A percentile compares a stretch with the other conserved stretches of the same genome.
Conservation (phyloP, 64 coral and sea anemone species). For the Stylophora pistillata region DNA sequence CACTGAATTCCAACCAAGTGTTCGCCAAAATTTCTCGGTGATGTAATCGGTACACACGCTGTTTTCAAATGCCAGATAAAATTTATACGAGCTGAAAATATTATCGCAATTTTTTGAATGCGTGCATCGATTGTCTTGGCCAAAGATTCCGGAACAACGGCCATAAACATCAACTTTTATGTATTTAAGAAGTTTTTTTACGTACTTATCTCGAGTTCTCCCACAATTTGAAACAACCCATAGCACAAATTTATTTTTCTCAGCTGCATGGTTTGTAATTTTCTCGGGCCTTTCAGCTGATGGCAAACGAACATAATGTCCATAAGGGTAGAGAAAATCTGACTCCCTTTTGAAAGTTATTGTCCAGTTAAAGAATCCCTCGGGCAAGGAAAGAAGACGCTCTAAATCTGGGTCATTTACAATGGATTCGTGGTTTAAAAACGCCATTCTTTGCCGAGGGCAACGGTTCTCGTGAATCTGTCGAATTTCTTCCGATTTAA, state of each 20-base stretch:
- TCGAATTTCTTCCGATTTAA: neutral
- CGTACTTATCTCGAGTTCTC: neutral
- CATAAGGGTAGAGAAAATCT: neutral
- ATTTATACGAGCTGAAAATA: neutral
- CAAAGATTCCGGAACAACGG: neutral
- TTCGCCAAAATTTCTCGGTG: neutral
- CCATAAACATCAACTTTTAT: slow-evolving; percentile 12
- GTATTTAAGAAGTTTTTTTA: neutral
- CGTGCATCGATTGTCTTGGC: neutral
- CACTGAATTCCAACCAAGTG: neutral
- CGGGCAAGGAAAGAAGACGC: neutral
- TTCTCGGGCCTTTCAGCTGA: neutral
- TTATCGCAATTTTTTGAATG: neutral
- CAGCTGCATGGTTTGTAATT: neutral
- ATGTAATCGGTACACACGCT: neutral
- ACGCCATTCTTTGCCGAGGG: neutral
- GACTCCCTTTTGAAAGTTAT: neutral
- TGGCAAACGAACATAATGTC: neutral
- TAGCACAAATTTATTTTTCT: neutral
- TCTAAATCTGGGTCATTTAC: neutral
- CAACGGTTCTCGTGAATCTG: neutral
- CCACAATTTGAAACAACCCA: slow-evolving; percentile 8
- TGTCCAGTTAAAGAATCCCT: slow-evolving; percentile 14
- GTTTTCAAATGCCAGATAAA: slow-evolving; percentile 3
- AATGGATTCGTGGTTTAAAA: neutral